These are phyloP conservation scores for Cottus gobio DNA, from an alignment of 2,113 vertebrate genomes.

Conservation along the genomic window DNA sequence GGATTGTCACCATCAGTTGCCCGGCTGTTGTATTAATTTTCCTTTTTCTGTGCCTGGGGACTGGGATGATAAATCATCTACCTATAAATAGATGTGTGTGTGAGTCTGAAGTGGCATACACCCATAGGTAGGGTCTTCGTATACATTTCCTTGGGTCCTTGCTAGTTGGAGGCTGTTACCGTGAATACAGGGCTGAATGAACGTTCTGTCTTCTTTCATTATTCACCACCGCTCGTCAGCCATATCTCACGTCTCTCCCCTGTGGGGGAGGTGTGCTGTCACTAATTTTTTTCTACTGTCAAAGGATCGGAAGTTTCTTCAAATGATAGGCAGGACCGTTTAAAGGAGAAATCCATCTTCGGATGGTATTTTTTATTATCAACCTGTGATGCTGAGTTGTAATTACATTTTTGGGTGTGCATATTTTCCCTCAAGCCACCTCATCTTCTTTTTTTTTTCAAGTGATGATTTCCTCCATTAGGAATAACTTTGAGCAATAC, in stretches of 20 bases:
- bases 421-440: neutral
- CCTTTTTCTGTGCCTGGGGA: slow-evolving; percentile 62
- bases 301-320: slow-evolving; percentile 40
- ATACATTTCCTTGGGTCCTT: slow-evolving; percentile 20
- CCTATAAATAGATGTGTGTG: slow-evolving; percentile 71
- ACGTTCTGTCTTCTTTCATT: slow-evolving; percentile 64
- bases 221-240: slow-evolving; percentile 59
- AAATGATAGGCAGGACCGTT: slow-evolving; percentile 12
- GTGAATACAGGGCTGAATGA: slow-evolving; percentile 46
- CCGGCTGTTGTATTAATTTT: slow-evolving; percentile 79
- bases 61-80: slow-evolving; percentile 67
- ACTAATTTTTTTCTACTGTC: slow-evolving; percentile 39
- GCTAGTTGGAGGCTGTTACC: slow-evolving; percentile 33
- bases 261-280: slow-evolving; percentile 42
- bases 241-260: slow-evolving; percentile 47
- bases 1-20: slow-evolving; percentile 78
- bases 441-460: neutral
- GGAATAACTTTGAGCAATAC: neutral
- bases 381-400: slow-evolving; percentile 3
- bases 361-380: neutral
- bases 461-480: neutral
- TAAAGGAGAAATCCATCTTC: neutral
- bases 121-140: slow-evolving; percentile 37
- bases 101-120: slow-evolving; percentile 29
- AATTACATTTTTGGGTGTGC: neutral